Percentiles rank a stretch among this genome's conserved stretches.
These are phyloP conservation scores for Muraenolepis orangiensis DNA, from an alignment of 2,797 vertebrate genomes.

Conservation along the genomic window DNA sequence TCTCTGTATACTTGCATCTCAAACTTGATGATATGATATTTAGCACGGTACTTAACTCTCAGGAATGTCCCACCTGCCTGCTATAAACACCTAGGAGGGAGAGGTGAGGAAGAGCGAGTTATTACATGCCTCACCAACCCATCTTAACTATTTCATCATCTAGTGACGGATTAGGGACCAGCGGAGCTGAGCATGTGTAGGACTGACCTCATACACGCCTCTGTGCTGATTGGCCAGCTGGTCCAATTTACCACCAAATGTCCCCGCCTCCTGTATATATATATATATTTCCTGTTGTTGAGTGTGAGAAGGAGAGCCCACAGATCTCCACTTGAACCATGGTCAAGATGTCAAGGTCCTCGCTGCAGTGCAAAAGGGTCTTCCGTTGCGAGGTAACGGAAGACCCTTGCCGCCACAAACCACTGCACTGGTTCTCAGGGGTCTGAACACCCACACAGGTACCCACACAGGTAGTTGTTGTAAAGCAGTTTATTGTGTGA, in stretches of 20 bases:
- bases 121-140: slow-evolving; percentile 57
- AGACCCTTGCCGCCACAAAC: too few species aligned
- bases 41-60: slow-evolving; percentile 19
- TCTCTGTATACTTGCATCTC: slow-evolving; percentile 13
- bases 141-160: slow-evolving; percentile 50
- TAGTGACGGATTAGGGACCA: slow-evolving; percentile 44
- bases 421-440: too few species aligned
- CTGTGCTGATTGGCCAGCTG: slow-evolving; percentile 5
- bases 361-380: not conserved
- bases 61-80: slow-evolving; percentile 32
- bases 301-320: slow-evolving; percentile 15
- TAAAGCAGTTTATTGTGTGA: too few species aligned
- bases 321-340: slow-evolving; percentile 29
- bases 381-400: not conserved
- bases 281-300: slow-evolving; percentile 10
- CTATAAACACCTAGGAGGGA: slow-evolving; percentile 48
- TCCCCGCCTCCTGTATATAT: slow-evolving; percentile 17
- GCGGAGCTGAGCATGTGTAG: slow-evolving; percentile 48
- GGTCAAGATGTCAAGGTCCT: not conserved
- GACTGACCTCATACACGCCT: slow-evolving; percentile 35
- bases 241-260: not conserved
- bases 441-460: too few species aligned
- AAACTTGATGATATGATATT: slow-evolving; percentile 46
- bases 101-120: slow-evolving; percentile 46
- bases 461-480: too few species aligned